Base-by-base conservation (phyloP, 2,113 vertebrate genomes). In the Acrocephalus kingi region DNA sequence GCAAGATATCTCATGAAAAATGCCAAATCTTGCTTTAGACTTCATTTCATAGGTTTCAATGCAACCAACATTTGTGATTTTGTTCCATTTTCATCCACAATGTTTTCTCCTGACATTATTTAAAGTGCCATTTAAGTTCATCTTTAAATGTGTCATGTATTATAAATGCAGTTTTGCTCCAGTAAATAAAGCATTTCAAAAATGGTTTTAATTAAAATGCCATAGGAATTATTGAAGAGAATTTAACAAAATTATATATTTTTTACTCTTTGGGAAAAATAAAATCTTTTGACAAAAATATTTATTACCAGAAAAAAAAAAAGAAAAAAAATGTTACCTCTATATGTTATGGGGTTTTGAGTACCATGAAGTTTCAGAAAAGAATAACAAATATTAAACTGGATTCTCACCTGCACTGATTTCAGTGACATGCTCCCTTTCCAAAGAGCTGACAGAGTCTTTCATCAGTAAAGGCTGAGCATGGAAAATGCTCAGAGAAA, bases 161-260 rank as follows among this genome's bases (percentile, higher is more conserved):
- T 58, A 45, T 80, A 94, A 93, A 89, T 71, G 55, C 56, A 75
- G 27, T 31, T 96, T 86, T 80, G 28, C 51, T 94, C 56, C 72
- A 68, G 68, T 81, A 92, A 96, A 96, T 92, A 94, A 96, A 97
- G 66, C 76, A 84, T 86, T 93, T 96, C 1, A 77, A 90, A 94
- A 94, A 67, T 39, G 10, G 31, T 86, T 96, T 97, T 94, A 84
- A 95, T 93, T 96, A 93, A 92, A 92, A 78, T n/a, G 68, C 73
- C 82, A 78, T 27, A 75, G 37, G n/a, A 92, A 59, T 37, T 80
- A 54, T 24, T 72, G 15, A 64, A 64, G 33, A 67, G 9, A 90
- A 33, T 59, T 71, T 49, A 45, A 61, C 28, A 45, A 61, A 78
- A 62, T 49, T 4, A 16, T 67, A 3, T 52, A 18, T 1, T 8